Base-by-base conservation (phyloP, 2,113 vertebrate species). In the Tragelaphus buxtoni region DNA sequence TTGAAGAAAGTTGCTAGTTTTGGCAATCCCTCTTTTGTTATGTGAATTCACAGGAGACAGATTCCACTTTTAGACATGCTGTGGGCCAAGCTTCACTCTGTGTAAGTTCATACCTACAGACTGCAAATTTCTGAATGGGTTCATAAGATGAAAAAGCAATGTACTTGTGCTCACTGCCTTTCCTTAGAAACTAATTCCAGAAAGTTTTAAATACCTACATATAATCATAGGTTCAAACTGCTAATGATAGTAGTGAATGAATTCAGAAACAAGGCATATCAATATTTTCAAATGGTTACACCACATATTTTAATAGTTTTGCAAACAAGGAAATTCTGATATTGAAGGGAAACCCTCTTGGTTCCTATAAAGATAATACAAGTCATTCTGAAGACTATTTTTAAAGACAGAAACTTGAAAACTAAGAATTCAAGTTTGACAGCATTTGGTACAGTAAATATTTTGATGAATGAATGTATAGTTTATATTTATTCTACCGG, bases 81-180 rank as follows among this genome's bases (percentile, higher is more conserved):
- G 35, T 35, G 85, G 85, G 76, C 89, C 89, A 91, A 65, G 56
- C 83, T 83, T 86, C 83, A n/a, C 39, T 49, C 90, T 88, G 72
- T 74, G 76, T 84, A 56, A 85, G 61, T 96, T 96, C 81, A 88
- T 84, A 72, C 77, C 91, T 76, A 39, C 18, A 63, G 49, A 91
- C 69, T 63, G 56, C 82, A 81, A 39, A 58, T 94, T 95, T 96
- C 93, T 97, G 94, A 96, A 96, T 97, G 88, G 65, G 28, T 93
- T 96, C 81, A 14, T 72, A 76, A 61, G 49, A 85, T 81, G 58
- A 91, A 93, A 90, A 76, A 76, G 16, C 9, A 79, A n/a, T 45
- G n/a, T 56, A 12, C 72, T 56, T 91, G 53, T 22, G 11, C 45
- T 92, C 16, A 8, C 69, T 90, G 58, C 14, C 47, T 95, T 83